phyloP scores from a whole-genome alignment of 1,140 invertebrate genomes.

The Onthophagus taurus region DNA sequence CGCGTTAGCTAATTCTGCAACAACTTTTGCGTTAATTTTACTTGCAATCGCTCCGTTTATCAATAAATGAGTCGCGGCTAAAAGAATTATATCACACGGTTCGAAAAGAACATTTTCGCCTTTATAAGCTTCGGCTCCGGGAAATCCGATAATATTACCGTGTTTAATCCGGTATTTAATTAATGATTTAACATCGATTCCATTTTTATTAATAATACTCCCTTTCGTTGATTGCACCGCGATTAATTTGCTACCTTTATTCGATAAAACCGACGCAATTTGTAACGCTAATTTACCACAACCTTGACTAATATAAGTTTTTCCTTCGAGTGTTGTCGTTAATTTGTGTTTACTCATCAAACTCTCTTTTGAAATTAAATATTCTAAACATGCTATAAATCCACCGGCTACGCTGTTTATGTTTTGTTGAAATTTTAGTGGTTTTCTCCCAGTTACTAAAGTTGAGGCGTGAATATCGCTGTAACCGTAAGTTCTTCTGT shows the following conservation, averaged over 20 bases:
- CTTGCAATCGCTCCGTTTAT: constrained; percentile 90
- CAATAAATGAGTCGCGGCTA: constrained; percentile 94
- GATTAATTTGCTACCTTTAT: constrained; percentile 90
- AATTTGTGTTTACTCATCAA: neutral
- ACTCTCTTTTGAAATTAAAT: neutral
- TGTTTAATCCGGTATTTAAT: constrained; percentile 81
- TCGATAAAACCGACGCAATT: constrained; percentile 90
- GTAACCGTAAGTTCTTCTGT: constrained; percentile 91
- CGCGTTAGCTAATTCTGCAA: constrained; percentile 97
- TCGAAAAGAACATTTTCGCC: constrained; percentile 85
- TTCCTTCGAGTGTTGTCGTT: constrained; percentile 88
- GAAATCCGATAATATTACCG: constrained; percentile 90
- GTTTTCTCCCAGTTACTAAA: constrained; percentile 92
- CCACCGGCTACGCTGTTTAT: constrained; percentile 1
- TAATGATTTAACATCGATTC: constrained; percentile 54
- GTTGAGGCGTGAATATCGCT: constrained; percentile 96
- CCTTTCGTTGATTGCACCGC: constrained; percentile 94
- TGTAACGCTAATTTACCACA: constrained; percentile 99
- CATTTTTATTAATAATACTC: constrained; percentile 84
- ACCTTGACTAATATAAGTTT: constrained; percentile 96
- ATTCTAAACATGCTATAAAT: neutral
- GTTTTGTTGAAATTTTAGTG: too few species aligned
- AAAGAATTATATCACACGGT: constrained; percentile 94
- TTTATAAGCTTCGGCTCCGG: constrained; percentile 75
- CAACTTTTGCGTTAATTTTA: constrained; percentile 77